These are phyloP conservation scores for Melanotaenia boesemani DNA, from an alignment of 2,797 vertebrate genomes.

Conservation along the genomic window DNA sequence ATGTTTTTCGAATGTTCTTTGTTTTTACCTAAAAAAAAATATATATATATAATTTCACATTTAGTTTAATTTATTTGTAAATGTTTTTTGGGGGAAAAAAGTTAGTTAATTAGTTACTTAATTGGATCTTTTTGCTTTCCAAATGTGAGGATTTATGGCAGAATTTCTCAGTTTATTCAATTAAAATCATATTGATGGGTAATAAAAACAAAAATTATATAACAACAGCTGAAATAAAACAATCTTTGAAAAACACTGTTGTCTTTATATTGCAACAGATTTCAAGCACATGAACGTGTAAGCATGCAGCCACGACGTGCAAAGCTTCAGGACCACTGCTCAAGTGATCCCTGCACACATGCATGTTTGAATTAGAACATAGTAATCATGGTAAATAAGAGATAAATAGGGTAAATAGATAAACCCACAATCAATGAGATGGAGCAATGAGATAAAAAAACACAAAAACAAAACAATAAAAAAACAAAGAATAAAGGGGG, in stretches of 20 bases:
- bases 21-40: constrained; percentile 11
- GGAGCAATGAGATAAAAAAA: constrained; percentile 15
- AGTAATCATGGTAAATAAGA: not conserved
- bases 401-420: not conserved
- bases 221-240: not conserved
- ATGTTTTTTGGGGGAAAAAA: constrained; percentile 48
- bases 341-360: constrained; percentile 25
- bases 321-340: not conserved
- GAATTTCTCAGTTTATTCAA: not conserved
- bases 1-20: constrained; percentile 42
- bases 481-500: not conserved
- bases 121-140: not conserved
- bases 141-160: not conserved
- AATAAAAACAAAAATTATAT: not conserved
- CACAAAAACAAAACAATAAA: not conserved
- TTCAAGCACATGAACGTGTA: not conserved
- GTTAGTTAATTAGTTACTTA: not conserved
- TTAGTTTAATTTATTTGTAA: constrained; percentile 78
- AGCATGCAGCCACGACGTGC: constrained; percentile 26
- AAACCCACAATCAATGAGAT: constrained; percentile 28
- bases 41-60: constrained; percentile 83
- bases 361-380: constrained; percentile 23
- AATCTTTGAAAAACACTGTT: not conserved
- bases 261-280: not conserved
- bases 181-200: not conserved